These are phyloP conservation scores for Lepidonotus clava DNA, from an alignment of 2,888 invertebrate genomes.

Conservation along the genomic window DNA sequence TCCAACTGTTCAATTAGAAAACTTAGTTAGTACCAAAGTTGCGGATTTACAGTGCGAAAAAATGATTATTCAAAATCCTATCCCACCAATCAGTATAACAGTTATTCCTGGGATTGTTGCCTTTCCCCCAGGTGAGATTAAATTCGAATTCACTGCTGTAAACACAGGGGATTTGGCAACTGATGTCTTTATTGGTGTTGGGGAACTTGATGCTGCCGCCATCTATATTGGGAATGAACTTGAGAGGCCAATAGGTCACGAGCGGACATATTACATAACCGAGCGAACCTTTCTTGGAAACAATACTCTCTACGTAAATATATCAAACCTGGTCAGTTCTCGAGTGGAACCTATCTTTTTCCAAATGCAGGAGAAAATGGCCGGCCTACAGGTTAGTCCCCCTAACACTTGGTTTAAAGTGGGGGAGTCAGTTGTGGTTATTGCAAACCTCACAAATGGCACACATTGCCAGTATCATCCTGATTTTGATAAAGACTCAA, in stretches of 20 bases:
- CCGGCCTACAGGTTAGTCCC: background rate
- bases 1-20: background rate
- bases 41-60: background rate
- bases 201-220: too few relatives aligned
- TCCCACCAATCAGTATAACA: background rate
- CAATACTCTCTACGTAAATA: background rate
- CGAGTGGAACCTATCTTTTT: background rate
- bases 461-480: background rate
- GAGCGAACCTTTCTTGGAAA: background rate
- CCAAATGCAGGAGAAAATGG: background rate
- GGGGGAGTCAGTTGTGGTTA: background rate
- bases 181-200: too few relatives aligned
- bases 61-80: background rate
- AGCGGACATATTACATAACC: background rate
- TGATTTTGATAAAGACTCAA: background rate
- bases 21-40: background rate
- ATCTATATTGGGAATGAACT: too few relatives aligned
- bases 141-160: too few relatives aligned
- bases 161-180: too few relatives aligned
- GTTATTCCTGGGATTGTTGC: background rate
- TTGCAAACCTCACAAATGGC: background rate
- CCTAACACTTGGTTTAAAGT: background rate
- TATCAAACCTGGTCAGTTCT: background rate
- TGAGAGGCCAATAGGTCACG: background rate
- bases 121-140: background rate